Evolutionary conservation across 2,113 vertebrate species (phyloP).

Genomic region (Macaca nemestrina): DNA sequence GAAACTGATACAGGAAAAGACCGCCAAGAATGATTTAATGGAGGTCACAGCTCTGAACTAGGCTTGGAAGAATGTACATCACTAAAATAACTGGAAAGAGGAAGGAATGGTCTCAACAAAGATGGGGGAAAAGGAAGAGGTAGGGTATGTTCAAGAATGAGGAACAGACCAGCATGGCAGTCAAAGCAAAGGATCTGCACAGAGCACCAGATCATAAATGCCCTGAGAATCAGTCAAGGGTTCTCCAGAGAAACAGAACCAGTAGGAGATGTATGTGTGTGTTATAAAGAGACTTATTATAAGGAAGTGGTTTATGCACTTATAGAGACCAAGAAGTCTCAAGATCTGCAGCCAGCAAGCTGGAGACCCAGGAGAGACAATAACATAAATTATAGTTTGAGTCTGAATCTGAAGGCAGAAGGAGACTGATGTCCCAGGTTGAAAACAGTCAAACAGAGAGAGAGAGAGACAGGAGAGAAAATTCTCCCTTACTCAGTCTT

Average conservation of each 20-base stretch:
- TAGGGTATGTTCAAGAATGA: background rate
- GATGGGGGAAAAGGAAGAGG: background rate
- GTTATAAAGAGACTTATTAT: background rate
- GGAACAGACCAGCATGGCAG: background rate
- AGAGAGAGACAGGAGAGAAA: background rate
- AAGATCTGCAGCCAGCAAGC: background rate
- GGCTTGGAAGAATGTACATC: background rate
- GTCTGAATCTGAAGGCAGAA: background rate
- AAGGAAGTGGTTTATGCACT: background rate
- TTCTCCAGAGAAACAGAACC: constrained; percentile 20
- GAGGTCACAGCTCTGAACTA: background rate
- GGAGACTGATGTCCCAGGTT: background rate
- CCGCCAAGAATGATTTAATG: background rate
- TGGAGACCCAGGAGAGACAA: background rate
- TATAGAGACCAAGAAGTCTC: background rate
- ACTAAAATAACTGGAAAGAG: background rate
- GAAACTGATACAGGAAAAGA: background rate
- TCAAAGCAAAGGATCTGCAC: background rate
- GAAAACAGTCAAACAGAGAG: background rate
- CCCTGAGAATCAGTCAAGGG: background rate
- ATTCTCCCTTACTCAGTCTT: background rate
- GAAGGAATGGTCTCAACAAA: background rate
- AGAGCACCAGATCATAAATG: background rate
- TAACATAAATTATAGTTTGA: background rate
- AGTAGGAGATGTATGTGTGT: background rate